phyloP scores from a whole-genome alignment of 2,888 invertebrate species.

The Drosophila phalerata region DNA sequence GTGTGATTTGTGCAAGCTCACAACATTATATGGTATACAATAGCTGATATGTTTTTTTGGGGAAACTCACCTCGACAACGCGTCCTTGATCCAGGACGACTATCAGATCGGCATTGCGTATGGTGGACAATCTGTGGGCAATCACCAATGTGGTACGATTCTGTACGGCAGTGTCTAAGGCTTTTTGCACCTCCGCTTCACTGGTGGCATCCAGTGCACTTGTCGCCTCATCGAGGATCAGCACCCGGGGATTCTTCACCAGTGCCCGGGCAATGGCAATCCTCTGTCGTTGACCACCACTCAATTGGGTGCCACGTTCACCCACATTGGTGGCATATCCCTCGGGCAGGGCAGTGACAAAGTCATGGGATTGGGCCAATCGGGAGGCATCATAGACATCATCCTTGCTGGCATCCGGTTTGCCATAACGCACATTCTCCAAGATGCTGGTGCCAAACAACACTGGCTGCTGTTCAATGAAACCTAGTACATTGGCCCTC shows the following conservation, averaged over 20 bases:
- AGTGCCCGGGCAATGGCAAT: slow-evolving; percentile 98
- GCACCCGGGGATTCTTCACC: slow-evolving; percentile 94
- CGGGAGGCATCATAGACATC: slow-evolving; percentile 92
- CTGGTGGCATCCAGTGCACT: slow-evolving; percentile 97
- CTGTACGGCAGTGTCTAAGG: slow-evolving; percentile 92
- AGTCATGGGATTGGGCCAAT: slow-evolving; percentile 96
- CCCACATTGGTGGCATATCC: slow-evolving; percentile 95
- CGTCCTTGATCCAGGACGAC: slow-evolving; percentile 94
- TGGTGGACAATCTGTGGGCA: slow-evolving; percentile 96
- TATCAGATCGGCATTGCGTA: slow-evolving; percentile 95
- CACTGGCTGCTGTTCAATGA: slow-evolving; percentile 97
- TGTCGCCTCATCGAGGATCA: slow-evolving; percentile 97
- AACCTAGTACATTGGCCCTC: slow-evolving; percentile 92
- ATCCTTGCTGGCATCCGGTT: slow-evolving; percentile 89
- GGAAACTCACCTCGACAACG: slow-evolving; percentile 90
- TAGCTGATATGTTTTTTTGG: too few relatives aligned
- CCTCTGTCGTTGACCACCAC: slow-evolving; percentile 97
- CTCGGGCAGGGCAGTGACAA: slow-evolving; percentile 92
- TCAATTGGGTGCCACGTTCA: slow-evolving; percentile 95
- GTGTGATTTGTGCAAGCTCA: too few relatives aligned
- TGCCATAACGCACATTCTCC: slow-evolving; percentile 98
- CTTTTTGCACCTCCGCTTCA: slow-evolving; percentile 95
- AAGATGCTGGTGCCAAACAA: slow-evolving; percentile 95
- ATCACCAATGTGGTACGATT: slow-evolving; percentile 97
- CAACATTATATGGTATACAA: too few relatives aligned